Base-by-base conservation (phyloP, 2,797 vertebrate genomes). In the Sebastolobus altivelis region DNA sequence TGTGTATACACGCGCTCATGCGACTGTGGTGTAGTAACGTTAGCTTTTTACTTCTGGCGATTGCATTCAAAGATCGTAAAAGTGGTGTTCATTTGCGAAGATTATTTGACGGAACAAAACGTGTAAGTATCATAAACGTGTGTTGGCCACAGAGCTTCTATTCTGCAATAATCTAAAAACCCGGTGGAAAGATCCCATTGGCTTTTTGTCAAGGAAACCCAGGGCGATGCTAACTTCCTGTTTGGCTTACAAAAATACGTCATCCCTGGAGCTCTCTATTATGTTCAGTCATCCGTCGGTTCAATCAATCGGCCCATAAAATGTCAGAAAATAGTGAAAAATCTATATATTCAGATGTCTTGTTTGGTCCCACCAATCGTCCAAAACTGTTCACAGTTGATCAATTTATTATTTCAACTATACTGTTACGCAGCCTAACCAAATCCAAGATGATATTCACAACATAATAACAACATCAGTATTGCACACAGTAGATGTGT, bases 21-120 rank as follows among this genome's bases (percentile, higher is more conserved):
- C 5, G 14, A 0, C 40, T 6, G 2, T 16, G 0, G 40, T 43
- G 40, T 0, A 3, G 40, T 43, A 16, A 43, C 40, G 40, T 43
- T 43, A 16, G 40, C 14, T 43, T 43, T 43, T 43, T 43, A 16
- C 40, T 43, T 43, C 40, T 43, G 40, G 14, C 0, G 40, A 43
- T 16, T 43, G 6, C 40, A 0, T 43, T 43, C 0, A 43, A 43
- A 43, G 16, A 43, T 43, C 14, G 2, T 43, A 16, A 1, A 43
- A 43, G 14, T 43, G 40, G 0, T 43, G 14, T 43, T 43, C 1
- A 43, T 43, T 43, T 43, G 40, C 16, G 14, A 43, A 16, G 14
- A 43, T 43, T 43, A 43, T 43, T 0, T 6, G 6, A 6, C 40
- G 16, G 40, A 43, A 16, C 40, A 43, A 43, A 43, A 43, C 0